phyloP scores from a whole-genome alignment of 2,888 invertebrate species.

The Papilio gigon region DNA sequence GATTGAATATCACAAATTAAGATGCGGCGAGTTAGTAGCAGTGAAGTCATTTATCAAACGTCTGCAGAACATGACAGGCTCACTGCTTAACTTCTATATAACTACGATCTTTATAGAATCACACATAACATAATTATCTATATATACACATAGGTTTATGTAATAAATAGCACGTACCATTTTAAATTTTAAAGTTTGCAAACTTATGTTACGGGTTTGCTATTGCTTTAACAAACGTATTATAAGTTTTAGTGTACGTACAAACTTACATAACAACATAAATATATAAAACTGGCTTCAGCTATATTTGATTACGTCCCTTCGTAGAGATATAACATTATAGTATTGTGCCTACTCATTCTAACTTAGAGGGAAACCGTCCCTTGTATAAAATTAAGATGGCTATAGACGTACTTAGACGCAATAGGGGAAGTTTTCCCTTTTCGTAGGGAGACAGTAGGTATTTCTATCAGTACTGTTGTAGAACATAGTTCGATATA shows the following conservation, averaged over 20 bases:
- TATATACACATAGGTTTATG: too few species aligned
- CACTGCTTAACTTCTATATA: constrained; percentile 42
- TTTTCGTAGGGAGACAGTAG: neutral
- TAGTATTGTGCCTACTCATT: neutral
- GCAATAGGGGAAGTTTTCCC: neutral
- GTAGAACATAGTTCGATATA: neutral
- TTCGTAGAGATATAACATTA: neutral
- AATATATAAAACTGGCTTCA: too few species aligned
- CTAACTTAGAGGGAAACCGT: neutral
- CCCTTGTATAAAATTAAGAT: constrained; percentile 1
- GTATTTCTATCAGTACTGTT: neutral
- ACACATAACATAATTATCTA: neutral
- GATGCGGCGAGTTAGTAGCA: constrained; percentile 66
- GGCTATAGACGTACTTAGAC: neutral
- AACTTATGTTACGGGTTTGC: too few species aligned
- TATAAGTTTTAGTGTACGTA: neutral
- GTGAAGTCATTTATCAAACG: constrained; percentile 69
- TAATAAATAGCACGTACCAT: too few species aligned
- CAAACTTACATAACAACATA: too few species aligned
- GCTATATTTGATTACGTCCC: neutral
- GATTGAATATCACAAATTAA: constrained; percentile 76
- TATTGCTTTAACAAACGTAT: too few species aligned
- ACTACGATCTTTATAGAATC: neutral
- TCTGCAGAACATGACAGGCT: constrained; percentile 52
- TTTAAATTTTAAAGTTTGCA: too few species aligned